These are phyloP conservation scores for Trematocara zebra DNA, from an alignment of 2,113 vertebrate species.

Conservation along the genomic window DNA sequence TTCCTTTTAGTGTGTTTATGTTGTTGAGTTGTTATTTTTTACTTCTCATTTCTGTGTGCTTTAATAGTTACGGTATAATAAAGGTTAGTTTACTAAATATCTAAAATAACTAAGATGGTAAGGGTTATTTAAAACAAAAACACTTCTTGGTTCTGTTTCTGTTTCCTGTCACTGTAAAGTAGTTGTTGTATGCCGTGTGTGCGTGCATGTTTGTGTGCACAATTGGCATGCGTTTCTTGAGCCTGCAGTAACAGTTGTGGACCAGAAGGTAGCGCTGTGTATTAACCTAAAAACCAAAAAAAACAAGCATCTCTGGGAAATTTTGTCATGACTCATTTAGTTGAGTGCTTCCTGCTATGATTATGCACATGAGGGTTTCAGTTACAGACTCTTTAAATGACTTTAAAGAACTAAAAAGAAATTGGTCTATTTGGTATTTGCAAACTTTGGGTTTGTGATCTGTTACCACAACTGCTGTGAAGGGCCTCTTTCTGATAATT, in stretches of 20 bases:
- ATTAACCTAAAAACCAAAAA: neutral
- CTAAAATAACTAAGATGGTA: neutral
- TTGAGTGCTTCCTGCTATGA: neutral
- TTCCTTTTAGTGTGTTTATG: neutral
- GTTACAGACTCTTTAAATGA: neutral
- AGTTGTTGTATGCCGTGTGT: neutral
- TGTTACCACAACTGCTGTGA: neutral
- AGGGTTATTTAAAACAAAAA: neutral
- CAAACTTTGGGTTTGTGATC: neutral
- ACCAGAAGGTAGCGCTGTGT: conserved; percentile 50
- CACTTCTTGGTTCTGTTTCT: neutral
- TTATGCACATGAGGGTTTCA: neutral
- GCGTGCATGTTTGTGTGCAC: neutral
- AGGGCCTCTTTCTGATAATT: neutral
- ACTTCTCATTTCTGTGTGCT: neutral
- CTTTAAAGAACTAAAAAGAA: neutral
- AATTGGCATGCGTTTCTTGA: neutral
- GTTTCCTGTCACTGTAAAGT: neutral
- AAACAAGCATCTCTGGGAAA: neutral
- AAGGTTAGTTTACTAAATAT: neutral
- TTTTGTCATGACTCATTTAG: neutral
- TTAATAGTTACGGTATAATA: neutral
- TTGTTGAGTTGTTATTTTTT: neutral
- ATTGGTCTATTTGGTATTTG: neutral
- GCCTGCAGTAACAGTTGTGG: conserved; percentile 34